Conservation (phyloP, 2,113 vertebrate species). For the Neogale vison region DNA sequence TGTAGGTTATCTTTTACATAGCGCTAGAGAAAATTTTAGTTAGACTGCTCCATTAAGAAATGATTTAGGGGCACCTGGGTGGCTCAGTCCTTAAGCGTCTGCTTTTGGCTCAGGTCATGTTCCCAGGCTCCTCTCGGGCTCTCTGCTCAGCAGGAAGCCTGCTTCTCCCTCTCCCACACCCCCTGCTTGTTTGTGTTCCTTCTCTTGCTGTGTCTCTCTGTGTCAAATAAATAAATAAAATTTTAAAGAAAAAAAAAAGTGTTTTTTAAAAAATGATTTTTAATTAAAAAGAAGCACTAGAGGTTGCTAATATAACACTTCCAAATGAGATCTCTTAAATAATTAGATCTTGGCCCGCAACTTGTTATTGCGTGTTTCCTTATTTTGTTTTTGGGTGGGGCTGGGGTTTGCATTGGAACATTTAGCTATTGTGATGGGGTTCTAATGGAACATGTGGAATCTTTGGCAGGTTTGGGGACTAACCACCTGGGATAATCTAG, state of each 20-base stretch:
- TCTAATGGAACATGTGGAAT: neutral
- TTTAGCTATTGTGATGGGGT: neutral
- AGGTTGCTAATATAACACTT: neutral
- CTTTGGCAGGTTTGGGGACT: neutral
- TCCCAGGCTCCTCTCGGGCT: neutral
- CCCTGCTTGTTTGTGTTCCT: too few relatives aligned
- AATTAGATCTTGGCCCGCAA: neutral
- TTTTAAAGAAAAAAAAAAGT: neutral
- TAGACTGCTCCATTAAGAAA: neutral
- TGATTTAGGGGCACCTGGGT: neutral
- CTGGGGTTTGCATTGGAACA: neutral
- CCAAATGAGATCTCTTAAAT: neutral
- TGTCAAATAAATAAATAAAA: neutral
- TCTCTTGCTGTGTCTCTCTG: too few relatives aligned
- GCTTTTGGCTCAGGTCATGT: neutral
- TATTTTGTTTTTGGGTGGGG: neutral
- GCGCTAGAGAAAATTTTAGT: neutral
- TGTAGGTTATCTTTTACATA: neutral
- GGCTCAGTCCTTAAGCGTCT: too few relatives aligned
- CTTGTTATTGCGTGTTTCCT: neutral
- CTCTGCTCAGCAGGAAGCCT: too few relatives aligned
- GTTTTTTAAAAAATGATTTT: neutral
- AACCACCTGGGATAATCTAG: neutral
- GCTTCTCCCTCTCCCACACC: too few relatives aligned
- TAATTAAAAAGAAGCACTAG: neutral